Evolutionary conservation across 2,113 vertebrate species (phyloP).

Genomic region (Seriola quinqueradiata): DNA sequence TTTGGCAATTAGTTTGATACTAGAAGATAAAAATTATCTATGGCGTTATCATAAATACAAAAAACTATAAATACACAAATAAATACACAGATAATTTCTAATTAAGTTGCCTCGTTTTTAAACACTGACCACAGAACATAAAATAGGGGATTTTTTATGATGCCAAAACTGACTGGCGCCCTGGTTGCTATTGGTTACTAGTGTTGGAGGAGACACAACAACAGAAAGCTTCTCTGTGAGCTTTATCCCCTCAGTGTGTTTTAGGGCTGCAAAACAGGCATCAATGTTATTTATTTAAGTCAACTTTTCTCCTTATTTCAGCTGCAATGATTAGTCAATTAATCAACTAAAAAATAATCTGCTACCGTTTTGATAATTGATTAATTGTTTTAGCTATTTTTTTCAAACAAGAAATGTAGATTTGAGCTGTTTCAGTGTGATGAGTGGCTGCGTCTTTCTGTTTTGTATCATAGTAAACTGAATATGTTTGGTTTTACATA

Average conservation of each 20-base stretch:
- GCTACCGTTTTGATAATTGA: no score
- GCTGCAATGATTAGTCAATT: no score
- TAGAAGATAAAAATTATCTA: accelerated
- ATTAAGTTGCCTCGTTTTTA: neutral
- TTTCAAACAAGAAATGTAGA: no score
- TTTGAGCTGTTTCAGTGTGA: no score
- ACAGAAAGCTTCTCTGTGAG: neutral
- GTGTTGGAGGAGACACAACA: constrained; percentile 1
- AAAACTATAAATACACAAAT: neutral
- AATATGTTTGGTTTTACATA: no score
- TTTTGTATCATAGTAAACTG: no score
- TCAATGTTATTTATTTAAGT: no score
- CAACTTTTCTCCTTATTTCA: no score
- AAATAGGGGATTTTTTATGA: neutral
- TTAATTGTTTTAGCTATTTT: no score
- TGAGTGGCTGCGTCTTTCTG: no score
- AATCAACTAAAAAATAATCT: no score
- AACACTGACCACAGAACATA: neutral
- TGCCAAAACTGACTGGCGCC: neutral
- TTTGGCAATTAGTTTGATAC: neutral
- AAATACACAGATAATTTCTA: neutral
- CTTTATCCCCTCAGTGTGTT: no score
- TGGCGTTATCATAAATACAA: neutral
- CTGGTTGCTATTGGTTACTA: constrained; percentile 41
- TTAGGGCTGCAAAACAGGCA: neutral